Base-by-base conservation (phyloP, 2,113 vertebrate genomes). In the Petaurus breviceps region DNA sequence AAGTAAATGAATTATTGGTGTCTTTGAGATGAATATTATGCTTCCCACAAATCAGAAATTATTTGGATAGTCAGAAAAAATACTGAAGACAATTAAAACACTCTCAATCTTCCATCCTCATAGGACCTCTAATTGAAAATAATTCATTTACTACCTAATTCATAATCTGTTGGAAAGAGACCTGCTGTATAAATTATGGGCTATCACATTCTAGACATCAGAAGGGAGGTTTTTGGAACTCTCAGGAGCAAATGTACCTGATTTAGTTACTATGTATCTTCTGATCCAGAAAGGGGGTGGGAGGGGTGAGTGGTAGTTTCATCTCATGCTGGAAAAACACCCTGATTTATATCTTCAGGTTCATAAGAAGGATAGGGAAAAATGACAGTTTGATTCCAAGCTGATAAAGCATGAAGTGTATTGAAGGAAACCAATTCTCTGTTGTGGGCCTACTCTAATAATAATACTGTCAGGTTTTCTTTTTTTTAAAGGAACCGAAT, bases 1-100 rank as follows among this genome's bases (percentile, higher is more conserved):
- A 93, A 95, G 90, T 89, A 92, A 92, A 97, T 93, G 46, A 9
- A 90, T 91, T 92, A 89, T 1, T 93, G 50, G 24, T 37, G 3
- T 52, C 26, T 94, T 47, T 96, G 52, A 12, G 51, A 92, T 52
- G 11, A 61, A 12, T 61, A 61, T 37, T 14, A 31, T 61, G 90
- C 92, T 90, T 55, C 16, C 92, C 91, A 68, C 28, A 84, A 91
- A 46, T 61, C 31, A 61, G 57, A 55, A 95, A 50, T 52, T 89
- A 93, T 12, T 47, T 95, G 57, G 25, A 1, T 53, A 94, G 90
- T 96, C 95, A 12, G 11, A 46, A 95, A 90, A 37, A 43, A 54
- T 91, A 0, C 1, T 12, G 68, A 93, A 31, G 92, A 55, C 91
- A 90, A 53, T 28, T 19, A 49, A 89, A 94, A 37, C 54, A 57